These are phyloP conservation scores for Alauda arvensis DNA, from an alignment of 2,797 vertebrate genomes.

Conservation along the genomic window DNA sequence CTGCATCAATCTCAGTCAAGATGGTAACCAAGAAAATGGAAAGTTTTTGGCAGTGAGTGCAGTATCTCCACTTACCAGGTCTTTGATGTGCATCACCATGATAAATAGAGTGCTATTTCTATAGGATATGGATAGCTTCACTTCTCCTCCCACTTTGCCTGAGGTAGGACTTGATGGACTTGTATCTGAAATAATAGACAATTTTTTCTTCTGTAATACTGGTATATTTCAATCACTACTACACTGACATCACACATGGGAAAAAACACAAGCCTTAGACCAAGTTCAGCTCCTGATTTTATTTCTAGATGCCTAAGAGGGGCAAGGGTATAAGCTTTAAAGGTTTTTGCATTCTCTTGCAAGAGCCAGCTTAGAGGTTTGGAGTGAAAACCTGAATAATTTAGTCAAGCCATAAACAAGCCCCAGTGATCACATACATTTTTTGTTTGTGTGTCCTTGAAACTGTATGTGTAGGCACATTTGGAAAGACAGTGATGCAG, in stretches of 20 bases:
- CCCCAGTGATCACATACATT: neutral
- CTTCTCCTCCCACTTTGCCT: slow-evolving; percentile 92
- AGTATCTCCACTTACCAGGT: slow-evolving; percentile 78
- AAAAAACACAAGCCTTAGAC: neutral
- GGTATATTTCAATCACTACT: neutral
- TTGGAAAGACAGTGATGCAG: neutral
- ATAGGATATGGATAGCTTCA: slow-evolving; percentile 95
- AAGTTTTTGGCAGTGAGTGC: neutral
- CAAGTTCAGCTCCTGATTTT: neutral
- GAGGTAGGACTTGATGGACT: slow-evolving; percentile 83
- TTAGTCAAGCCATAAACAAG: neutral
- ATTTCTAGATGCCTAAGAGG: neutral
- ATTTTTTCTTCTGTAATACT: slow-evolving; percentile 6
- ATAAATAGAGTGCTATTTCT: slow-evolving; percentile 95
- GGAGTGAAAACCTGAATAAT: neutral
- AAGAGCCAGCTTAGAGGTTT: neutral
- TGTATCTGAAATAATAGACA: slow-evolving; percentile 71
- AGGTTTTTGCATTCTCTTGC: neutral
- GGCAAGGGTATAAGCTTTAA: neutral
- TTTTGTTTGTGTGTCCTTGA: neutral
- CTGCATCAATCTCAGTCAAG: neutral
- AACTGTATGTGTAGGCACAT: neutral
- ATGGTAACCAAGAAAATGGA: neutral
- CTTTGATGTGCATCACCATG: slow-evolving; percentile 99
- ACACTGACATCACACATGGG: neutral